These are phyloP conservation scores for Cerastis leucographa DNA, from an alignment of 2,888 invertebrate species.

Conservation along the genomic window DNA sequence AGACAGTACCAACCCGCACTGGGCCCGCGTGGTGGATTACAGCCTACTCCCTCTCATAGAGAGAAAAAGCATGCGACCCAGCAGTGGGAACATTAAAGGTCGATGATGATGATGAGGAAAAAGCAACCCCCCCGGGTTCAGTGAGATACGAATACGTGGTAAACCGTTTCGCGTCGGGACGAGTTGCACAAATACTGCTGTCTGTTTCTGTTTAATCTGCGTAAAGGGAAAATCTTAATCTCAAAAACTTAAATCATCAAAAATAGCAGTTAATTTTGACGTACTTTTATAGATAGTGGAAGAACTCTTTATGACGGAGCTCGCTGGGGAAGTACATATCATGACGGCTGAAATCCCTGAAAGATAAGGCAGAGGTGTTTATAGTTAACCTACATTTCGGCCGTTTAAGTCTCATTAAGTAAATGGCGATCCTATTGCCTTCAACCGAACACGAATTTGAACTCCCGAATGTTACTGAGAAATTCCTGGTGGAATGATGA, in stretches of 20 bases:
- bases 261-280: not conserved
- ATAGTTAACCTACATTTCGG: not conserved
- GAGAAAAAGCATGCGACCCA: no score
- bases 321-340: constrained; percentile 1
- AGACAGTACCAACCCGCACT: no score
- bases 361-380: not conserved
- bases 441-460: not conserved
- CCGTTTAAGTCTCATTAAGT: not conserved
- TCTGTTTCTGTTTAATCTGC: not conserved
- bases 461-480: no score
- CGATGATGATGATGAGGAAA: no score
- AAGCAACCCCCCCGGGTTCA: no score
- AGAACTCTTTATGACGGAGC: not conserved
- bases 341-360: not conserved
- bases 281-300: not conserved
- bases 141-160: no score
- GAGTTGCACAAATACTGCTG: not conserved
- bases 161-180: no score
- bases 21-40: no score
- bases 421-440: not conserved
- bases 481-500: no score
- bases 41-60: no score
- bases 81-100: no score
- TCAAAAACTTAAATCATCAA: not conserved
- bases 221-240: not conserved